Evolutionary conservation across 1,140 invertebrate species (phyloP).

Genomic region (Lineus longissimus): DNA sequence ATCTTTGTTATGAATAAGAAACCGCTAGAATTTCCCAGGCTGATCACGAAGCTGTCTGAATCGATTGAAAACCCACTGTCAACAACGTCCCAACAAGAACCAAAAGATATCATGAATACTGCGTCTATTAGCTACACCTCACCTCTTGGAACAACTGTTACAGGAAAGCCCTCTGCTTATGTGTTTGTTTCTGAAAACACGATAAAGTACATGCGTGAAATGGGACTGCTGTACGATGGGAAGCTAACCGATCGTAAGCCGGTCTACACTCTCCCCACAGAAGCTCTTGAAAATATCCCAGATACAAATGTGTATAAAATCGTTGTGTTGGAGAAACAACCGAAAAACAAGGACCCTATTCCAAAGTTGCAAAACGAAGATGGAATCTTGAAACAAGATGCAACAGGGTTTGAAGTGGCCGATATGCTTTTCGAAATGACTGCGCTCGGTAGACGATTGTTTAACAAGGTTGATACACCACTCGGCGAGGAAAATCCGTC

Average conservation of each 20-base stretch:
- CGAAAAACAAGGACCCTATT: background rate
- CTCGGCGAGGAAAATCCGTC: background rate
- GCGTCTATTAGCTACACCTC: background rate
- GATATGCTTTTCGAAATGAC: conserved; percentile 7
- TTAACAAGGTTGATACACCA: background rate
- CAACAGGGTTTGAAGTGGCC: background rate
- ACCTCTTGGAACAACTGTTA: background rate
- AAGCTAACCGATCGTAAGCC: background rate
- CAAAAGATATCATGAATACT: background rate
- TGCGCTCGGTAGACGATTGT: background rate
- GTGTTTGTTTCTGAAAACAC: conserved; percentile 2
- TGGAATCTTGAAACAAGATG: background rate
- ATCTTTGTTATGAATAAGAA: conserved; percentile 4
- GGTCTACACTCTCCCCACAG: background rate
- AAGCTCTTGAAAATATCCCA: background rate
- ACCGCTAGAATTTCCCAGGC: background rate
- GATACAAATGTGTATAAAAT: conserved; percentile 5
- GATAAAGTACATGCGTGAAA: background rate
- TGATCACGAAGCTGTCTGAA: conserved; percentile 4
- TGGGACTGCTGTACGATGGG: background rate
- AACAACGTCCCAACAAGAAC: background rate
- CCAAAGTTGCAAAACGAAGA: conserved; percentile 5
- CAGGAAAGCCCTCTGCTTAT: background rate
- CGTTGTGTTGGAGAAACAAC: conserved; percentile 2
- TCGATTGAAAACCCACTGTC: background rate